Evolutionary conservation across 2,797 vertebrate species (phyloP).

Genomic region (Eidolon dupreanum): DNA sequence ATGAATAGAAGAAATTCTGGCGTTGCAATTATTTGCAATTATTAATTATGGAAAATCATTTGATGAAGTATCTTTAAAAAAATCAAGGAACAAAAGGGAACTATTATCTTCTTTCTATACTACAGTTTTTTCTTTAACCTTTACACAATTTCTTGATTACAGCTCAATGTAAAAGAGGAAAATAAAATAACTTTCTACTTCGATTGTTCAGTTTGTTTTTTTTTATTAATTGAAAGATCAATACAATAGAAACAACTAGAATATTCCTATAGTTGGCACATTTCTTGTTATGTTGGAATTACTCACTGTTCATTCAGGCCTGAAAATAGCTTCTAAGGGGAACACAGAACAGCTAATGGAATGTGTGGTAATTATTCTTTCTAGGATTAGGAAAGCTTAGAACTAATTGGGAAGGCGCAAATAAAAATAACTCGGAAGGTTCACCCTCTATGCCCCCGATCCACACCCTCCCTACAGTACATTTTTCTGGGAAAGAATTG

Average conservation of each 20-base stretch:
- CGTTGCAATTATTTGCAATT: slow-evolving; percentile 45
- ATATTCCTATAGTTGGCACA: slow-evolving; percentile 58
- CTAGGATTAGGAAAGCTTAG: neutral
- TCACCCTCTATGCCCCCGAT: neutral
- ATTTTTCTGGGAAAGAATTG: neutral
- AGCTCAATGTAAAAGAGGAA: slow-evolving; percentile 47
- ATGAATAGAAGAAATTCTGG: slow-evolving; percentile 44
- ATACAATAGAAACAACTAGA: slow-evolving; percentile 62
- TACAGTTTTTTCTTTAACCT: neutral
- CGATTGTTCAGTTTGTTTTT: slow-evolving; percentile 68
- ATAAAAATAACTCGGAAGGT: neutral
- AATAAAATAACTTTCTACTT: slow-evolving; percentile 51
- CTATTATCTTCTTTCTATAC: slow-evolving; percentile 53
- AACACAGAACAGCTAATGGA: slow-evolving; percentile 29
- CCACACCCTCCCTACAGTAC: too few relatives aligned
- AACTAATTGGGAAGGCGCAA: neutral
- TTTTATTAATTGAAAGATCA: slow-evolving; percentile 73
- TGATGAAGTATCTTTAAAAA: slow-evolving; percentile 65
- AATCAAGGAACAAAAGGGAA: slow-evolving; percentile 68
- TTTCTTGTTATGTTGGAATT: slow-evolving; percentile 60
- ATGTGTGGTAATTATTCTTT: neutral
- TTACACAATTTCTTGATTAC: slow-evolving; percentile 51
- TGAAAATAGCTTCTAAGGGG: slow-evolving; percentile 65
- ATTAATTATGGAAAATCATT: slow-evolving; percentile 53
- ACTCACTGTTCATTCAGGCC: slow-evolving; percentile 31